phyloP scores from a whole-genome alignment of 1,140 invertebrate genomes.

The Odontomachus brunneus region DNA sequence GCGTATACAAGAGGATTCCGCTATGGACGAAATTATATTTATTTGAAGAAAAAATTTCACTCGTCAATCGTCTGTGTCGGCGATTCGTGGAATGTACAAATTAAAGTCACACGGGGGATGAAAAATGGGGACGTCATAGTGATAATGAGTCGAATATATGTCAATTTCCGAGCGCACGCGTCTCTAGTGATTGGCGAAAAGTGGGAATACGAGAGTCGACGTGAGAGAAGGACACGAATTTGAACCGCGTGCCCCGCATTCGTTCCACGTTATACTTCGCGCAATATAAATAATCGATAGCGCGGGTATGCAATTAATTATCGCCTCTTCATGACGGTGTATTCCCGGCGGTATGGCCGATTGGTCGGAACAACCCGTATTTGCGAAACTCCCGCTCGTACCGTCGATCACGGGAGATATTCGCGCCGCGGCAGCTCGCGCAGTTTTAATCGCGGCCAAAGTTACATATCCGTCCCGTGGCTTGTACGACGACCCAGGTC shows the following conservation, averaged over 20 bases:
- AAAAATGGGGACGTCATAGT: too few species aligned
- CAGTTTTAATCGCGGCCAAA: slow-evolving; percentile 42
- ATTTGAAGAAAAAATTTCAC: not conserved
- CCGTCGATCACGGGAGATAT: slow-evolving; percentile 49
- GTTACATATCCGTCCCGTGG: slow-evolving; percentile 38
- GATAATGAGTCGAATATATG: too few species aligned
- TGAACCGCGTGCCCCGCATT: not conserved
- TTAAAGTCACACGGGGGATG: too few species aligned
- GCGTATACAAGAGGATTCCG: too few species aligned
- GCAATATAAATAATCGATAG: slow-evolving; percentile 48
- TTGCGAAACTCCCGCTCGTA: slow-evolving; percentile 35
- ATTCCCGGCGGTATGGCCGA: slow-evolving; percentile 41
- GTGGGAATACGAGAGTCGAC: too few species aligned
- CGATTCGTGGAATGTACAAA: too few species aligned
- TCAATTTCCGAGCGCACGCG: too few species aligned
- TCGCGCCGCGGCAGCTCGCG: slow-evolving; percentile 7
- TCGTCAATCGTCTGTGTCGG: too few species aligned
- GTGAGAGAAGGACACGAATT: not conserved
- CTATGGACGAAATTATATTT: too few species aligned
- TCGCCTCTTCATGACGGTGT: slow-evolving; percentile 30
- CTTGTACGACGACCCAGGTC: not conserved
- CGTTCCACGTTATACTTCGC: not conserved
- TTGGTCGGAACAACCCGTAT: slow-evolving; percentile 38
- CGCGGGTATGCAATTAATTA: slow-evolving; percentile 44
- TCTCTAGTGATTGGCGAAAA: too few species aligned